Evolutionary conservation across 2,888 invertebrate species (phyloP), one percentile per base, ranked within the genome.

Genomic region (Carabus problematicus): DNA sequence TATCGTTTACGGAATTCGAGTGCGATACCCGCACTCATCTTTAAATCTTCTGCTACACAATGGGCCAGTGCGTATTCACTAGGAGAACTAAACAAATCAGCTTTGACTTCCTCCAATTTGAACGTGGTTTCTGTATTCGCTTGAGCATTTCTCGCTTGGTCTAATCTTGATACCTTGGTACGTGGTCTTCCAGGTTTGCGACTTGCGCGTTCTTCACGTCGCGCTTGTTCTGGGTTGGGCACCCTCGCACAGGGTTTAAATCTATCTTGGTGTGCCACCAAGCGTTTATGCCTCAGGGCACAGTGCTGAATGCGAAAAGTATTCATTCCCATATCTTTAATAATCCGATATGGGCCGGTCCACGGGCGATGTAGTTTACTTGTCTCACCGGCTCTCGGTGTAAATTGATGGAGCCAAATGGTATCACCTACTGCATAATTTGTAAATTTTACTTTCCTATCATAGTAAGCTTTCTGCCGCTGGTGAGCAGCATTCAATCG

Each of bases 11-110:
- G 74, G 66, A 78, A 78, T 68, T 79, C 77, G 0, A 82, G 80
- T 0, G 84, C 83, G 70, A 84, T 83, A 1, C 84, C 84, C 1
- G 80, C 81, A 7, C 78, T 80, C 84, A 84, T 84, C 8, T 73
- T 77, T 56, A 84, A 75, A 72, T 84, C 84, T 84, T n/a, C n/a
- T n/a, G n/a, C n/a, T n/a, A n/a, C n/a, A n/a, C n/a, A n/a, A 72
- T 84, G 84, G 0, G 81, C 84, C 49, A 84, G 72, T 0, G 83
- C 79, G 67, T 77, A 77, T 18, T 83, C 76, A 4, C 76, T 73
- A 0, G 82, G 80, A 0, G 81, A 81, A 16, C 76, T 72, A 78
- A 79, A 87, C 52, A 83, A 76, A 79, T 85, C 42, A 7, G 42
- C 54, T 8, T 42, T 49, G 40, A 9, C 12, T 18, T 49, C 49